Evolutionary conservation across 1,140 invertebrate species (phyloP).

Genomic region (Steinernema khuongi): DNA sequence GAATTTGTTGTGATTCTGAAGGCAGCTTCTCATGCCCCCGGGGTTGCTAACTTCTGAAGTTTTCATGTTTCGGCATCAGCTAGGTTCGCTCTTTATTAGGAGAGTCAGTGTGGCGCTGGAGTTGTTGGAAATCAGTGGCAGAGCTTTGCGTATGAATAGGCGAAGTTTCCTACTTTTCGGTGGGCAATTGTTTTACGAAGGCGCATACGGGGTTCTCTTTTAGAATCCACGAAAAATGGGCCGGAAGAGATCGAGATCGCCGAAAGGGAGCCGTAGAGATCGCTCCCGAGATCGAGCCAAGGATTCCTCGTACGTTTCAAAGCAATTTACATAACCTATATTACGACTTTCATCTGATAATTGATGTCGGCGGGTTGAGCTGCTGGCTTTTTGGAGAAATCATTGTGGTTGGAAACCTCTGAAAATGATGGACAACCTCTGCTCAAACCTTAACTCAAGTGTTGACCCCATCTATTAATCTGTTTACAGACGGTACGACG

Average conservation of each 20-base stretch:
- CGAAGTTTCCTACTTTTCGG: not conserved
- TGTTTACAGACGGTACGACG: not conserved
- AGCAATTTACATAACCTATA: no score
- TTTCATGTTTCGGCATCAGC: not conserved
- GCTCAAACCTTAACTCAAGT: not conserved
- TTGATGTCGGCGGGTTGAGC: no score
- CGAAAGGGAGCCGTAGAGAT: not conserved
- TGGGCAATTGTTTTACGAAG: not conserved
- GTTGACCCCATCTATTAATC: not conserved
- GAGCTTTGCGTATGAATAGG: no score
- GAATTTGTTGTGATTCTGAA: not conserved
- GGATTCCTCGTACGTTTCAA: not conserved
- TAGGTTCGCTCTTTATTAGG: no score
- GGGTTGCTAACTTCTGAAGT: not conserved
- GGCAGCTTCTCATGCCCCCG: not conserved
- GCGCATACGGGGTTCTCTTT: not conserved
- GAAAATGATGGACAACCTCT: no score
- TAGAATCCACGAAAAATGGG: not conserved
- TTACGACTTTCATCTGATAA: no score
- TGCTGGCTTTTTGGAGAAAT: no score
- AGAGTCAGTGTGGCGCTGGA: no score
- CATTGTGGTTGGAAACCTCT: no score
- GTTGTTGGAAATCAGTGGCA: no score
- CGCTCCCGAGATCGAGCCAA: not conserved
- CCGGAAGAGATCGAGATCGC: not conserved